These are phyloP conservation scores for Varecia variegata DNA, from an alignment of 2,797 vertebrate species.

Conservation along the genomic window DNA sequence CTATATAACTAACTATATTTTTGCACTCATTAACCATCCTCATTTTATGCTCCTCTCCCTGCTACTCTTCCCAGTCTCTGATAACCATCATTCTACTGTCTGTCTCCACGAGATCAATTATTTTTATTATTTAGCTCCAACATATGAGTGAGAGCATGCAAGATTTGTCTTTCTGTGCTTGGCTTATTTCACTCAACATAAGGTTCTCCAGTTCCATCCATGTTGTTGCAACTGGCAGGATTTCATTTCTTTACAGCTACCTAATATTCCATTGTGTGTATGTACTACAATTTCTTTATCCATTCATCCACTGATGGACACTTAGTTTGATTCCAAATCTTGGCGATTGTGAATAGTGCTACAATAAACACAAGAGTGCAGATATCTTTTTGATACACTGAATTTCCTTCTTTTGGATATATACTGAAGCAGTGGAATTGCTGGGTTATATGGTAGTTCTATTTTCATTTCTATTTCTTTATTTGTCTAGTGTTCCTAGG, in stretches of 20 bases:
- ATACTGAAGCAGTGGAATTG: not conserved
- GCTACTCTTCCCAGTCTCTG: not conserved
- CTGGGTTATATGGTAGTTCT: not conserved
- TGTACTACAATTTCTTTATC: not conserved
- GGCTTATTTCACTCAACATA: not conserved
- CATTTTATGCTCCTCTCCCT: not conserved
- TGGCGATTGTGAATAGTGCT: not conserved
- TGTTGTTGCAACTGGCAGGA: not conserved
- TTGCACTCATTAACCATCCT: not conserved
- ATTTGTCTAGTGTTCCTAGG: not conserved
- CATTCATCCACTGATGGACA: not conserved
- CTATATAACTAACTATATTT: not conserved
- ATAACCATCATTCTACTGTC: not conserved
- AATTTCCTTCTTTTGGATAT: not conserved
- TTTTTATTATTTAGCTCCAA: not conserved
- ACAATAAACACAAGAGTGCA: not conserved
- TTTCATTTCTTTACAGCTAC: not conserved
- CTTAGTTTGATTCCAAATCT: not conserved
- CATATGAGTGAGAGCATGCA: not conserved
- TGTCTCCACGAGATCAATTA: not conserved
- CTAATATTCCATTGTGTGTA: not conserved
- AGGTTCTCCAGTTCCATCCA: not conserved
- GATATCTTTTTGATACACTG: not conserved
- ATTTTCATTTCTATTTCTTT: not conserved
- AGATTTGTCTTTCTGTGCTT: not conserved